Evolutionary conservation across 2,797 vertebrate species (phyloP).

Genomic region (Oceanodroma leucorhoa): DNA sequence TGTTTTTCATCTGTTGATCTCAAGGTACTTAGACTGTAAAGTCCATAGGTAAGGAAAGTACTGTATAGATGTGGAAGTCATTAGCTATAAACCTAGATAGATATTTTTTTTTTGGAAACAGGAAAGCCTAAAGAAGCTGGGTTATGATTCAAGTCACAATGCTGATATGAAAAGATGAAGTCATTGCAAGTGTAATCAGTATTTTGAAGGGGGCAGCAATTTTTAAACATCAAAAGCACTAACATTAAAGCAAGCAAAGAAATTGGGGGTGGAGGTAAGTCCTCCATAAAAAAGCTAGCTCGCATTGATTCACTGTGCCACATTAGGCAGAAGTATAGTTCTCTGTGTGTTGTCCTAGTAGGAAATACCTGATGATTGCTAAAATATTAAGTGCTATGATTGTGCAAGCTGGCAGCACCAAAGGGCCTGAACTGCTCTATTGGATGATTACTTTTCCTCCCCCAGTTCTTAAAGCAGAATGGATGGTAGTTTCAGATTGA

Average conservation of each 20-base stretch:
- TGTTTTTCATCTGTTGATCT: neutral
- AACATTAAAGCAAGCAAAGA: neutral
- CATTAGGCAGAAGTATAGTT: neutral
- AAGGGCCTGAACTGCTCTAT: neutral
- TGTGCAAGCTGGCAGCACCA: neutral
- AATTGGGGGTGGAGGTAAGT: neutral
- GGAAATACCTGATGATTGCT: conserved; percentile 3
- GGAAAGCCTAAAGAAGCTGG: neutral
- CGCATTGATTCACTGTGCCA: neutral
- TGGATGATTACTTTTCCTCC: neutral
- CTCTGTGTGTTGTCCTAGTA: neutral
- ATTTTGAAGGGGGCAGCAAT: neutral
- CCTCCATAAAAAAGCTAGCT: neutral
- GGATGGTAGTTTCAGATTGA: conserved; percentile 73
- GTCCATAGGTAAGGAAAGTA: neutral
- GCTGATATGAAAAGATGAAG: neutral
- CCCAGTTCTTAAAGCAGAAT: conserved; percentile 31
- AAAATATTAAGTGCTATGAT: neutral
- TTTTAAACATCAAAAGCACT: conserved; percentile 12
- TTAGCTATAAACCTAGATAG: neutral
- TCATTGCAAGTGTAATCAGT: neutral
- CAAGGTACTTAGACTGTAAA: neutral
- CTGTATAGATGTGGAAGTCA: neutral
- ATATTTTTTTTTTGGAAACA: neutral
- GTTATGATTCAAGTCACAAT: neutral